Conservation (phyloP, 1,140 invertebrate genomes). For the Tetragonula clypearis region DNA sequence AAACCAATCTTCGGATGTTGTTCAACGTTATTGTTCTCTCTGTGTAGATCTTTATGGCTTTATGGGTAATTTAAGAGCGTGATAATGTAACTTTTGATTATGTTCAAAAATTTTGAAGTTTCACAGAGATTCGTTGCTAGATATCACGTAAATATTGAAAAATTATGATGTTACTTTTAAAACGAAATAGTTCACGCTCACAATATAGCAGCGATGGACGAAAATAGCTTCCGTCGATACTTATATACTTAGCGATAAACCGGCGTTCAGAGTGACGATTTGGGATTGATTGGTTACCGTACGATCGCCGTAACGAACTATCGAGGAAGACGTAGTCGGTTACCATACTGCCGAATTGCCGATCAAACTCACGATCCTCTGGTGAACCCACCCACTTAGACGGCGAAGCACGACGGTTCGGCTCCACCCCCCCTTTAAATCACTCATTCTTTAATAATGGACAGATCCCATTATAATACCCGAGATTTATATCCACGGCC, state of each 20-base stretch:
- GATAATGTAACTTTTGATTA: too few species aligned
- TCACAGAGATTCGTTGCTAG: too few species aligned
- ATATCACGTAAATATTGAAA: too few species aligned
- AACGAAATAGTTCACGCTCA: background rate
- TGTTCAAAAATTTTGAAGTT: too few species aligned
- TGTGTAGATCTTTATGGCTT: too few species aligned
- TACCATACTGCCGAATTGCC: constrained; percentile 68
- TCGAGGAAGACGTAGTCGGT: constrained; percentile 32
- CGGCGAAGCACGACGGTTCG: constrained; percentile 68
- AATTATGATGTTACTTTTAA: too few species aligned
- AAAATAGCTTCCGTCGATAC: background rate
- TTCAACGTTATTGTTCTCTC: too few species aligned
- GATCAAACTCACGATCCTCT: constrained; percentile 80
- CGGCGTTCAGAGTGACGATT: background rate
- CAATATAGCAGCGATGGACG: background rate
- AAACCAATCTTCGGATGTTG: too few species aligned
- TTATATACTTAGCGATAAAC: background rate
- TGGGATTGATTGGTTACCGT: background rate
- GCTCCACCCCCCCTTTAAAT: constrained; percentile 81
- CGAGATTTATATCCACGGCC: constrained; percentile 81
- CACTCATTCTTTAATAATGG: constrained; percentile 83
- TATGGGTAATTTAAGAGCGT: too few species aligned
- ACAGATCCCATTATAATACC: constrained; percentile 83
- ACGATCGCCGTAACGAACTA: constrained; percentile 23
- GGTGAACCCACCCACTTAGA: constrained; percentile 76